Percentiles rank a stretch among this genome's conserved stretches.
Conservation (phyloP, 2,797 vertebrate species). For the Danio tinwini region DNA sequence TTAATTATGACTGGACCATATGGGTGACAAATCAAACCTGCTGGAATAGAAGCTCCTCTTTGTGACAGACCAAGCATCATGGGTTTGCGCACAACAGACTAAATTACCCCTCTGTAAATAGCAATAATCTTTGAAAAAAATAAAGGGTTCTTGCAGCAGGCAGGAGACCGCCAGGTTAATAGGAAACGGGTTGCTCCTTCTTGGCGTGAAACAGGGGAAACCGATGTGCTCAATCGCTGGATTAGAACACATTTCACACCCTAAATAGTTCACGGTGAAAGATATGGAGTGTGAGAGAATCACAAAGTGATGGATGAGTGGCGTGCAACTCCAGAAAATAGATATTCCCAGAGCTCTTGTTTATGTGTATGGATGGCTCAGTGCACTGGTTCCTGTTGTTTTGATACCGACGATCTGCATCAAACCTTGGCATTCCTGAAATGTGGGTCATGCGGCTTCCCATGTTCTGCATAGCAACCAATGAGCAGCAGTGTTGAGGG, state of each 20-base stretch:
- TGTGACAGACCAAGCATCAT: slow-evolving; percentile 35
- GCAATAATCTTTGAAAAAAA: slow-evolving; percentile 6
- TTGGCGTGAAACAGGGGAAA: slow-evolving; percentile 60
- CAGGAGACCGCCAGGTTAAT: slow-evolving; percentile 61
- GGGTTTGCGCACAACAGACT: slow-evolving; percentile 10
- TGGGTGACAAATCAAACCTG: slow-evolving; percentile 14
- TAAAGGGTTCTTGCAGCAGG: slow-evolving; percentile 25
- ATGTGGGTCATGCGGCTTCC: slow-evolving; percentile 72
- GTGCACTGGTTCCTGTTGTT: slow-evolving; percentile 60
- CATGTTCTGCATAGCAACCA: slow-evolving; percentile 63
- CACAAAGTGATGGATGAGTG: slow-evolving; percentile 11
- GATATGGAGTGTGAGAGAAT: slow-evolving; percentile 16
- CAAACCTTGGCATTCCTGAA: slow-evolving; percentile 64
- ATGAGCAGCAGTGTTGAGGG: slow-evolving; percentile 55
- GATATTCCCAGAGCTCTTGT: neutral
- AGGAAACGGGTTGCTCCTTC: slow-evolving; percentile 64
- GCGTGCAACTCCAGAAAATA: slow-evolving; percentile 15
- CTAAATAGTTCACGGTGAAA: slow-evolving; percentile 35
- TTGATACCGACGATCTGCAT: slow-evolving; percentile 68
- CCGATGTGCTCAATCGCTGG: slow-evolving; percentile 56
- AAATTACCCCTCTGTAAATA: slow-evolving; percentile 56
- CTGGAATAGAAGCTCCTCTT: slow-evolving; percentile 41
- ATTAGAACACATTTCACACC: slow-evolving; percentile 62
- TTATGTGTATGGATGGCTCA: slow-evolving; percentile 17
- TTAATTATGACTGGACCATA: slow-evolving; percentile 29